These are phyloP conservation scores for Sarcophilus harrisii DNA, from an alignment of 2,797 vertebrate genomes.

Conservation along the genomic window DNA sequence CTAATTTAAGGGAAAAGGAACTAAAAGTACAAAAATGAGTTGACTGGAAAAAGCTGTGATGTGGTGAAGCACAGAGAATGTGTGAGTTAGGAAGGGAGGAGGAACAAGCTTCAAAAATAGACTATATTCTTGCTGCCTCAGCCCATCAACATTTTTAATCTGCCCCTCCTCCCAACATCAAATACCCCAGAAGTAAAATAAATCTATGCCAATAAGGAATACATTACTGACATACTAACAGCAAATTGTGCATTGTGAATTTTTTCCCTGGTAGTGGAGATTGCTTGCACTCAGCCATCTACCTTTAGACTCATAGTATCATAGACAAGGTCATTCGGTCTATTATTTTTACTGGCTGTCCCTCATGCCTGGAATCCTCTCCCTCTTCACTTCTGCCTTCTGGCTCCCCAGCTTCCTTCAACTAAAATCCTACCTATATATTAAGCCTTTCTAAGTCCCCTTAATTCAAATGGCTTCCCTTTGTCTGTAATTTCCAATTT, in stretches of 20 bases:
- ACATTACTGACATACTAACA: neutral
- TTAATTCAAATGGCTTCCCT: neutral
- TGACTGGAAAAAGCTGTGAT: neutral
- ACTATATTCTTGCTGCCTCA: neutral
- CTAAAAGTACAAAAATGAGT: neutral
- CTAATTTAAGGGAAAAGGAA: constrained; percentile 3
- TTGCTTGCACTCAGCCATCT: neutral
- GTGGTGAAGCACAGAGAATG: neutral
- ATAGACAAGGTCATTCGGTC: neutral
- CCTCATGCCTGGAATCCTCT: neutral
- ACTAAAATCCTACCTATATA: neutral
- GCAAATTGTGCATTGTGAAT: neutral
- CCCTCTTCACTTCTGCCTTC: neutral
- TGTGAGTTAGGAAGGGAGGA: neutral
- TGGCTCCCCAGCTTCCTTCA: neutral
- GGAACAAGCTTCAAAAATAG: neutral
- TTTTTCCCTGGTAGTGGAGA: neutral
- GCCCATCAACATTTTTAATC: neutral
- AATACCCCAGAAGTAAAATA: neutral
- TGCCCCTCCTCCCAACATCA: neutral
- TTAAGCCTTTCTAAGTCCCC: neutral
- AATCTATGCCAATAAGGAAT: neutral
- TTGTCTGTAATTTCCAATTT: neutral
- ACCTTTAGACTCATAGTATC: neutral
- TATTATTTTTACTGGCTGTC: neutral